Conservation (phyloP, 30 jellyfish, hydroid and myxozoan species). For the Chironex yamaguchii region DNA sequence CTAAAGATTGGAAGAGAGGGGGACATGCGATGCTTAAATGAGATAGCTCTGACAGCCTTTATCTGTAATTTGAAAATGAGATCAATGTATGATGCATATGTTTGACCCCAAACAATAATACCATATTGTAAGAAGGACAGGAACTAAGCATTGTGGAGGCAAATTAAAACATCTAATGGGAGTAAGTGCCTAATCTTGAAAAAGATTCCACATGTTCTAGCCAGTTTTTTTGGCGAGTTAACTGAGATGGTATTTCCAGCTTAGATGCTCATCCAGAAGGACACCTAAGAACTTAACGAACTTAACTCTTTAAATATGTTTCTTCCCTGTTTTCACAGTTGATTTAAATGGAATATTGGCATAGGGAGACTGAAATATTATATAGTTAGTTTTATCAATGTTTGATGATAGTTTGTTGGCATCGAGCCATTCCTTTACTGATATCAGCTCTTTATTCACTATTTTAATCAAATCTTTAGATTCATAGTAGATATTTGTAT, state of each 20-base stretch:
- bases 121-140: conserved; percentile 30
- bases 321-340: not conserved
- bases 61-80: conserved; percentile 41
- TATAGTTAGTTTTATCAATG: conserved; percentile 16
- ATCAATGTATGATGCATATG: conserved; percentile 35
- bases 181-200: conserved; percentile 30
- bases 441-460: conserved; percentile 43
- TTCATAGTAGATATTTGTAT: conserved; percentile 32
- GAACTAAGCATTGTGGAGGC: conserved; percentile 32
- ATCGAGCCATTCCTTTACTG: conserved; percentile 7
- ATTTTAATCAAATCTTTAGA: conserved; percentile 17
- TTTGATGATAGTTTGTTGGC: conserved; percentile 5
- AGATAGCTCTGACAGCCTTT: conserved; percentile 52
- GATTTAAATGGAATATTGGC: conserved; percentile 15
- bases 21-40: conserved; percentile 35
- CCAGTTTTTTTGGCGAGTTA: too few relatives aligned
- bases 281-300: too few relatives aligned
- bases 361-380: conserved; percentile 22
- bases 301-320: conserved; percentile 8
- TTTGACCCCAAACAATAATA: conserved; percentile 46
- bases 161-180: conserved; percentile 33
- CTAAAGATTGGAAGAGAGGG: conserved; percentile 2
- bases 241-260: conserved; percentile 27
- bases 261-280: conserved; percentile 9
- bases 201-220: conserved; percentile 55